Conservation (phyloP, 2,113 vertebrate genomes). For the Neogobius melanostomus region DNA sequence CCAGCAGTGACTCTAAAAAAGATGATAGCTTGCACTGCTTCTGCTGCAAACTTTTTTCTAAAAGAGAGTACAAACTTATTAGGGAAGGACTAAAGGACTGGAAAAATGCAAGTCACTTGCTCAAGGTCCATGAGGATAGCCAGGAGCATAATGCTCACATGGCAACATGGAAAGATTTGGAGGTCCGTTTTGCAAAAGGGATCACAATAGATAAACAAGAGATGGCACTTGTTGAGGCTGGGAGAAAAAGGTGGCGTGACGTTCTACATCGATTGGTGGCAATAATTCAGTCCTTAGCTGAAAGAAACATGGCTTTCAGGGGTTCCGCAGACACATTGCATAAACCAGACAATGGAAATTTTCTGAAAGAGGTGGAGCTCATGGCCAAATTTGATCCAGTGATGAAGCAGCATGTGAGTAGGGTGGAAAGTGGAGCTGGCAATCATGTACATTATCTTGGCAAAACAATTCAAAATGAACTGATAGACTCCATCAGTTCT, state of each 20-base stretch:
- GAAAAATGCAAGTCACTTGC: not conserved
- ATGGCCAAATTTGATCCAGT: not conserved
- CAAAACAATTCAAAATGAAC: not conserved
- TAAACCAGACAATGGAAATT: slow-evolving; percentile 6
- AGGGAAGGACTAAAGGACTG: not conserved
- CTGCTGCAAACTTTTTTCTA: not conserved
- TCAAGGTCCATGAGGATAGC: not conserved
- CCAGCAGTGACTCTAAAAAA: not conserved
- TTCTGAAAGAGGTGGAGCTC: slow-evolving; percentile 3
- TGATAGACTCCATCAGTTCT: not conserved
- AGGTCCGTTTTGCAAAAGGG: not conserved
- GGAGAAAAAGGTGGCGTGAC: too few species aligned
- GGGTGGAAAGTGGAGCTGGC: not conserved
- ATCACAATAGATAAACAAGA: not conserved
- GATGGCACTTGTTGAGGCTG: not conserved
- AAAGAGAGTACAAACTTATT: not conserved
- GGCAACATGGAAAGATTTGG: not conserved
- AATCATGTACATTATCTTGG: not conserved
- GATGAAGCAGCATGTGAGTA: not conserved
- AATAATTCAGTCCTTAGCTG: slow-evolving; percentile 2
- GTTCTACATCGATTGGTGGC: too few species aligned
- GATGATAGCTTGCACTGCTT: not conserved
- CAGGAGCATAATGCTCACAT: not conserved
- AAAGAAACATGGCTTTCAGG: slow-evolving; percentile 23
- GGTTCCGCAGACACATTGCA: slow-evolving; percentile 10